Evolutionary conservation across 2,113 vertebrate species (phyloP).

Genomic region (Alces alces): DNA sequence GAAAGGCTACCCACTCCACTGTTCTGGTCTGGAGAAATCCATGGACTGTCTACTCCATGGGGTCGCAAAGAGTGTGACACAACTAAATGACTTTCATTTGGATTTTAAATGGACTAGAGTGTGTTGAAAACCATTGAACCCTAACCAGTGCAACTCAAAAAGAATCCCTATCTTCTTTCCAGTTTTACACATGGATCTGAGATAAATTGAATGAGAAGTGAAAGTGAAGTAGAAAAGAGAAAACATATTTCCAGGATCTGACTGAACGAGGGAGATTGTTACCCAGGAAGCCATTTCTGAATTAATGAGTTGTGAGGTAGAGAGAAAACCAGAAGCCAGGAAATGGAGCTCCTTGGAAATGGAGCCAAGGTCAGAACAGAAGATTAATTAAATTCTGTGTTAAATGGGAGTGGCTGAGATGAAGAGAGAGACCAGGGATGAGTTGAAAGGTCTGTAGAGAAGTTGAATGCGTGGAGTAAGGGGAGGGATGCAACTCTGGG

Average conservation of each 20-base stretch:
- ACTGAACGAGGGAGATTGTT: constrained; percentile 15
- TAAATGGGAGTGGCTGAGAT: background rate
- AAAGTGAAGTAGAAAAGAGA: constrained; percentile 5
- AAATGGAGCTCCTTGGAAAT: background rate
- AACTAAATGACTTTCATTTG: background rate
- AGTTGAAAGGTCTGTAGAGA: background rate
- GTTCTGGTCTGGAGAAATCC: background rate
- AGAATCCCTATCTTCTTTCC: background rate
- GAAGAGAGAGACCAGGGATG: background rate
- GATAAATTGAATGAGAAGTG: background rate
- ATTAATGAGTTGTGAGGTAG: constrained; percentile 12
- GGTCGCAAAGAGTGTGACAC: background rate
- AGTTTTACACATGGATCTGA: background rate
- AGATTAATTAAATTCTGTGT: background rate
- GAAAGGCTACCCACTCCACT: background rate
- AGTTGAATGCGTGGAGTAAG: background rate
- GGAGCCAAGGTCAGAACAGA: background rate
- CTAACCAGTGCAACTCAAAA: background rate
- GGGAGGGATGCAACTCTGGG: background rate
- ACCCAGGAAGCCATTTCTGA: constrained; percentile 1
- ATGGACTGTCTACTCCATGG: background rate
- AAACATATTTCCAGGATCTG: background rate
- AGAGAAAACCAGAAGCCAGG: constrained; percentile 13
- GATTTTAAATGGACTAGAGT: background rate
- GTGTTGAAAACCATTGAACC: background rate